Base-by-base conservation (phyloP, 2,888 invertebrate species). In the Melangyna quadrimaculata region DNA sequence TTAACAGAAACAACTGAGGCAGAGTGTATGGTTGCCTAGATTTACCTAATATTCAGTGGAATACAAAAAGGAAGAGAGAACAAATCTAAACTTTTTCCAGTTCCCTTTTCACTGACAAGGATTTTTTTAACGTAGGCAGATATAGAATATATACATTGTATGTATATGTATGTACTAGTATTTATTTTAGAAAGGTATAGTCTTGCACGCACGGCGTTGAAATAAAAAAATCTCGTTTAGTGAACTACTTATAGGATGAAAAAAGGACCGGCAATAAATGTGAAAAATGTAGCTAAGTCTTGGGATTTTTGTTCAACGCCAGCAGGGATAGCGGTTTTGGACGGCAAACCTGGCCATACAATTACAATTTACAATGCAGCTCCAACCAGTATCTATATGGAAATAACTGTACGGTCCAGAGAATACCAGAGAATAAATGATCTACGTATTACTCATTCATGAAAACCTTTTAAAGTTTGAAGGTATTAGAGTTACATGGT, bases 201-300 rank as follows among this genome's bases (percentile, higher is more conserved):
- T 55, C 45, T 40, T 37, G 69, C 69, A 70, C 83, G 83, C 83
- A 83, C 69, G n/a, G n/a, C n/a, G 35, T 69, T 70, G 43, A 10
- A 32, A 43, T 37, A 55, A 27, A 55, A 27, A 29, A 45, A 61
- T 37, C 45, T 29, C 57, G 43, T 65, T 77, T 53, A 40, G 59
- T 72, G 71, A 71, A 63, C 77, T 35, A 77, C 77, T 67, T 53
- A n/a, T n/a, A 71, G 57, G 55, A 57, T 51, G 29, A 65, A 3
- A n/a, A 40, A 63, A 65, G 27, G 1, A 29, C 24, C n/a, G 22
- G 63, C 65, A 75, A 71, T 70, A 70, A 70, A 63, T 55, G 61
- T 63, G 69, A 48, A 59, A 82, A 69, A 73, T 73, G 40, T 53
- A 57, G 51, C 72, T 69, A 65, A 79, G 71, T 75, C 53, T 65